Evolutionary conservation across 37 sponge, comb jelly and placozoan species (phyloP), one percentile per base, ranked within the genome.

Genomic region (Bolinopsis microptera): DNA sequence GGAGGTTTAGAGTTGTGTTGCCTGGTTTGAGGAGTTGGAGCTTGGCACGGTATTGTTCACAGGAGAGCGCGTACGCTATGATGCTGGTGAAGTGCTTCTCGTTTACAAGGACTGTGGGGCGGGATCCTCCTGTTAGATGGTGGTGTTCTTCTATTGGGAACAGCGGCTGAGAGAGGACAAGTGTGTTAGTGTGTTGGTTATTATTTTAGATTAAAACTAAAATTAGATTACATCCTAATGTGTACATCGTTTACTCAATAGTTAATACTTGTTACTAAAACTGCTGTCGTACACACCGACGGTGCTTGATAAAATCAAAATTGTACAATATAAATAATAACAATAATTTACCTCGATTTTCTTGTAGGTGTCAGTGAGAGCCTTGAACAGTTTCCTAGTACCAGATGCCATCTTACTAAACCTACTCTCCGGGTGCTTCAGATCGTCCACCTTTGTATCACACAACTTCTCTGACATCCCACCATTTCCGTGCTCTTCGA

Each of bases 1-100:
- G 13, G 61, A 48, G 61, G 61, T 48, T 48, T 13, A 48, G 61
- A 18, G 61, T 48, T 5, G 9, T 48, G 13, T 13, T 48, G 1
- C 36, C 90, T 41, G 90, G 90, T 86, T 86, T 86, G 48, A 86
- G 61, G 48, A 86, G 90, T 23, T 86, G 90, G 26, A 94, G 94
- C 76, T 96, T 94, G 67, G 76, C 72, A 0, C 93, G 76, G 80
- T 98, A 98, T 92, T 96, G 86, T 39, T 94, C 69, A 1, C 96
- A 96, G 74, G 96, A 95, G 68, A 99, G 94, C 0, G 97, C 96
- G 95, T 92, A 99, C 1, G 99, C 99, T 0, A 99, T 96, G 93
- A 99, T 96, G 69, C 97, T 96, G 35, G 97, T 96, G 0, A 98
- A 97, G 94, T 99, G 97, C 38, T 95, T 96, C 94, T 99, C 99